phyloP scores from a whole-genome alignment of 2,888 invertebrate species.

The Diadegma fenestrale region DNA sequence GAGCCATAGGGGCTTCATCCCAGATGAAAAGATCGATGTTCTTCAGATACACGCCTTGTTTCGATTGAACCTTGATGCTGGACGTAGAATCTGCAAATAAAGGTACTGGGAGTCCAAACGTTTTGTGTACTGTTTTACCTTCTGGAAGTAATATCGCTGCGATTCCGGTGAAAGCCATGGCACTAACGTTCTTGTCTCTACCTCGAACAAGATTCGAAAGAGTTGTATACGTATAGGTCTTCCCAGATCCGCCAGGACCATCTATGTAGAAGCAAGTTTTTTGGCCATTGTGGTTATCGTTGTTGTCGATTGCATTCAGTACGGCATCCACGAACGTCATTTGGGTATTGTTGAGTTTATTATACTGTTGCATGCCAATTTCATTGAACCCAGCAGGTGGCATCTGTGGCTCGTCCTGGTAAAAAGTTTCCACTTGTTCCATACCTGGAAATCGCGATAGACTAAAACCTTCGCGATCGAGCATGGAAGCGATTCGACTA shows the following conservation, averaged over 20 bases:
- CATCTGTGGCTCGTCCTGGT: slow-evolving; percentile 6
- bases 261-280: slow-evolving; percentile 48
- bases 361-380: slow-evolving; percentile 46
- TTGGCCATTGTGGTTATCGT: background rate
- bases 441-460: slow-evolving; percentile 52
- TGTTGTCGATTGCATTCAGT: slow-evolving; percentile 57
- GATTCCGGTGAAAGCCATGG: slow-evolving; percentile 50
- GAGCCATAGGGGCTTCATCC: slow-evolving; percentile 38
- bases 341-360: slow-evolving; percentile 51
- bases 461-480: slow-evolving; percentile 43
- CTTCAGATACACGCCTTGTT: slow-evolving; percentile 64
- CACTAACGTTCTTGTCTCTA: slow-evolving; percentile 30
- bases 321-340: slow-evolving; percentile 77
- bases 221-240: slow-evolving; percentile 33
- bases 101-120: slow-evolving; percentile 48
- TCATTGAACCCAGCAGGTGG: background rate
- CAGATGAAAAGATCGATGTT: slow-evolving; percentile 67
- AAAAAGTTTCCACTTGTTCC: background rate
- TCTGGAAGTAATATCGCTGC: slow-evolving; percentile 31
- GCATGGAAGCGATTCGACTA: slow-evolving; percentile 52
- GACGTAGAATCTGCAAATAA: slow-evolving; percentile 65
- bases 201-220: slow-evolving; percentile 49
- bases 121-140: slow-evolving; percentile 35
- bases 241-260: slow-evolving; percentile 59
- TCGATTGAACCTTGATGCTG: slow-evolving; percentile 67